phyloP scores from a whole-genome alignment of 2,797 vertebrate species.

The Pseudomugil gertrudae region DNA sequence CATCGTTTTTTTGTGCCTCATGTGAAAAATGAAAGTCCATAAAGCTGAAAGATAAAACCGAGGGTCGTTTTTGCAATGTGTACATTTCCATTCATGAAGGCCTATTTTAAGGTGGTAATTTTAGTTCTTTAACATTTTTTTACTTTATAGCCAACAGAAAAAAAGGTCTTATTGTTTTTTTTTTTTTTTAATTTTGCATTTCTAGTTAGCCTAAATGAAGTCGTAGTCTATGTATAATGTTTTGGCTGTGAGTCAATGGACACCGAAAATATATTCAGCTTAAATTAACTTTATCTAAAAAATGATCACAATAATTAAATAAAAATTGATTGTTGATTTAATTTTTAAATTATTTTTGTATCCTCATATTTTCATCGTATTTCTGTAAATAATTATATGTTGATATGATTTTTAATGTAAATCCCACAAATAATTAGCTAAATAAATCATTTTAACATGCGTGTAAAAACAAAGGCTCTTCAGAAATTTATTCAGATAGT shows the following conservation, averaged over 20 bases:
- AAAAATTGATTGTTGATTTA: too few relatives aligned
- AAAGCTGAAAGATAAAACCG: background rate
- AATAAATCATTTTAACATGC: too few relatives aligned
- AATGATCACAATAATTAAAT: background rate
- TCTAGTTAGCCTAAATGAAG: too few relatives aligned
- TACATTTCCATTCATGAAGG: conserved; percentile 36
- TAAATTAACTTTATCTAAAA: background rate
- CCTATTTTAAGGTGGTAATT: background rate
- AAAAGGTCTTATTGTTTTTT: too few relatives aligned
- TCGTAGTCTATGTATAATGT: too few relatives aligned
- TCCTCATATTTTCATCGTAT: background rate
- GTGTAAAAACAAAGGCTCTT: too few relatives aligned
- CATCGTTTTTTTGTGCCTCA: background rate
- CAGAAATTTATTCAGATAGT: too few relatives aligned
- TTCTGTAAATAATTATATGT: background rate
- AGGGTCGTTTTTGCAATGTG: background rate
- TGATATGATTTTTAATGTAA: too few relatives aligned
- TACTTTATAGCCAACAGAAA: too few relatives aligned
- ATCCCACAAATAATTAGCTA: too few relatives aligned
- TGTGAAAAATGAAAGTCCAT: conserved; percentile 11
- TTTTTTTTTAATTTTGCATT: too few relatives aligned
- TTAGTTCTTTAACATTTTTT: background rate
- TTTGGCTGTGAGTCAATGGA: background rate
- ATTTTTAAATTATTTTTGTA: too few relatives aligned
- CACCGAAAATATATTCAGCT: background rate